Conservation (phyloP, 2,888 invertebrate species). For the Leucophenga montana region DNA sequence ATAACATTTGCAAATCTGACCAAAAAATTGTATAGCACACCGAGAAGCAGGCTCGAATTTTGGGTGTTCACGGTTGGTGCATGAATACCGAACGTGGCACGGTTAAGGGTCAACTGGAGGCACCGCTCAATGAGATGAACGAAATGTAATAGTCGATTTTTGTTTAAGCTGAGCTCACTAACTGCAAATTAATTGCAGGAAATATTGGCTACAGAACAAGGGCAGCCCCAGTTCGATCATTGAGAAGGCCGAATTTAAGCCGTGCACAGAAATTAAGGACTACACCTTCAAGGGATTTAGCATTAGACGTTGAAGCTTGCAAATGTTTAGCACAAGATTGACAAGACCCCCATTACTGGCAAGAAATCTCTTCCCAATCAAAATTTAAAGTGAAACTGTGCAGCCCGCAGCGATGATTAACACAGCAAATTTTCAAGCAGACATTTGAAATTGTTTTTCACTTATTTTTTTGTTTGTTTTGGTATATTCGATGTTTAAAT, state of each 20-base stretch:
- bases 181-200: slow-evolving; percentile 55
- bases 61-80: slow-evolving; percentile 80
- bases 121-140: slow-evolving; percentile 74
- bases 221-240: slow-evolving; percentile 85
- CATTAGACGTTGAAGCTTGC: slow-evolving; percentile 69
- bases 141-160: slow-evolving; percentile 74
- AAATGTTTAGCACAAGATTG: no score
- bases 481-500: not conserved
- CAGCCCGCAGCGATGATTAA: no score
- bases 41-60: slow-evolving; percentile 75
- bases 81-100: slow-evolving; percentile 79
- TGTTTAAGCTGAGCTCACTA: slow-evolving; percentile 26
- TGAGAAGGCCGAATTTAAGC: slow-evolving; percentile 81
- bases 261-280: slow-evolving; percentile 76
- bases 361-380: no score
- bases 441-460: not conserved
- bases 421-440: slow-evolving; percentile 1
- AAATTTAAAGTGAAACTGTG: no score
- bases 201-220: slow-evolving; percentile 75
- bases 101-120: slow-evolving; percentile 79
- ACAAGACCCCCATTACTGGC: no score
- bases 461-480: not conserved
- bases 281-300: slow-evolving; percentile 75
- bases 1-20: not conserved
- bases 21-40: slow-evolving; percentile 74